These are phyloP conservation scores for Oeneis ivallda DNA, from an alignment of 2,888 invertebrate species.

Conservation along the genomic window DNA sequence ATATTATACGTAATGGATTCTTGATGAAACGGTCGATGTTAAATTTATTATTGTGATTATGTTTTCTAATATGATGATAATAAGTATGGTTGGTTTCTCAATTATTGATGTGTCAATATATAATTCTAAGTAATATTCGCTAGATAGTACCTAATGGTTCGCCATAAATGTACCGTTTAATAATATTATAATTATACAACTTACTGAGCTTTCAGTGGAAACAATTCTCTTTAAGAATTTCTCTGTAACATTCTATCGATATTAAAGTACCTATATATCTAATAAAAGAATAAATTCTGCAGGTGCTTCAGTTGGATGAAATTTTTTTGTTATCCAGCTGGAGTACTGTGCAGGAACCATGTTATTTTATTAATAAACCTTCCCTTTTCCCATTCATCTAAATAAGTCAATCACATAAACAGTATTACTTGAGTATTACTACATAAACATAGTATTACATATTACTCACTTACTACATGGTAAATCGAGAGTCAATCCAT, in stretches of 20 bases:
- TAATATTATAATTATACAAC: constrained; percentile 46
- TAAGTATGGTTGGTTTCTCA: constrained; percentile 58
- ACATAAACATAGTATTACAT: no score
- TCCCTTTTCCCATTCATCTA: background rate
- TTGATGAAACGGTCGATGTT: constrained; percentile 44
- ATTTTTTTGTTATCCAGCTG: constrained; percentile 14
- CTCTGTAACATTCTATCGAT: constrained; percentile 73
- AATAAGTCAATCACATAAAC: no score
- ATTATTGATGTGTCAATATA: constrained; percentile 76
- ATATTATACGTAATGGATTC: constrained; percentile 34
- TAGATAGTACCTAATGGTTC: constrained; percentile 66
- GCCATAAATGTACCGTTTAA: constrained; percentile 61
- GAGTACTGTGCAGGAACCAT: constrained; percentile 25
- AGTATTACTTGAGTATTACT: no score
- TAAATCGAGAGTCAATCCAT: no score
- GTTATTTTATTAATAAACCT: constrained; percentile 26
- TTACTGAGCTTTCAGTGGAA: constrained; percentile 68
- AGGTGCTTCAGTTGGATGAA: constrained; percentile 23
- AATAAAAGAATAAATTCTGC: constrained; percentile 36
- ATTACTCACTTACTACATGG: no score
- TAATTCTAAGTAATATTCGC: constrained; percentile 60
- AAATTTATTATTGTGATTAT: constrained; percentile 44
- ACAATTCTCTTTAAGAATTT: constrained; percentile 65
- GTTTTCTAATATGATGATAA: constrained; percentile 43
- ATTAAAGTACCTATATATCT: constrained; percentile 72